phyloP scores from a whole-genome alignment of 2,113 vertebrate species.

The Haliaeetus leucogaster region DNA sequence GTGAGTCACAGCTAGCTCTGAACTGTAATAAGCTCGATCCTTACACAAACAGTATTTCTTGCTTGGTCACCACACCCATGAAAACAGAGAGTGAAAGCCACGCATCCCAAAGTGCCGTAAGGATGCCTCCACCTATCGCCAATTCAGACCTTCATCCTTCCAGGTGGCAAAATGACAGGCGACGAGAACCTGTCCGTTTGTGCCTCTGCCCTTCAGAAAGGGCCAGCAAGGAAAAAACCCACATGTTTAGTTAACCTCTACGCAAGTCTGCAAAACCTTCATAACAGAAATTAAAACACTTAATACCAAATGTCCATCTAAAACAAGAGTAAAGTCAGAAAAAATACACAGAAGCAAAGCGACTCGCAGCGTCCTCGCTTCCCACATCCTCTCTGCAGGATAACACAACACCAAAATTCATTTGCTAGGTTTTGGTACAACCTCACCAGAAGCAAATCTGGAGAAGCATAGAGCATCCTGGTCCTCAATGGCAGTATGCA shows the following conservation, averaged over 20 bases:
- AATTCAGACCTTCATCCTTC: background rate
- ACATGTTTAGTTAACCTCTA: background rate
- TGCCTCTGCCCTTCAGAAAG: background rate
- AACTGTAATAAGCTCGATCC: background rate
- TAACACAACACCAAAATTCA: background rate
- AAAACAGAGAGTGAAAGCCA: background rate
- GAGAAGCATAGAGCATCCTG: background rate
- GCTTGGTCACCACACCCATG: background rate
- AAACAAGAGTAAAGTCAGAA: background rate
- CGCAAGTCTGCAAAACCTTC: accelerated
- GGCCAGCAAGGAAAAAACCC: background rate
- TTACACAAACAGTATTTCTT: background rate
- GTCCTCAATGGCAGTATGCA: accelerated
- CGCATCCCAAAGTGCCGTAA: accelerated
- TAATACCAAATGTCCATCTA: accelerated
- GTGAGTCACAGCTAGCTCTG: background rate
- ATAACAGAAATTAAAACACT: accelerated
- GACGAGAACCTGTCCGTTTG: accelerated
- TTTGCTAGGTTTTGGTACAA: too few species aligned
- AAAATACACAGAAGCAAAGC: background rate
- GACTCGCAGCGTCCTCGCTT: background rate
- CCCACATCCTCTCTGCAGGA: accelerated
- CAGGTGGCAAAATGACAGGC: accelerated
- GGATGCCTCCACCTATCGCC: background rate
- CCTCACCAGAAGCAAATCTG: background rate